phyloP scores from a whole-genome alignment of 2,888 invertebrate species.

The Drosophila anomalata region DNA sequence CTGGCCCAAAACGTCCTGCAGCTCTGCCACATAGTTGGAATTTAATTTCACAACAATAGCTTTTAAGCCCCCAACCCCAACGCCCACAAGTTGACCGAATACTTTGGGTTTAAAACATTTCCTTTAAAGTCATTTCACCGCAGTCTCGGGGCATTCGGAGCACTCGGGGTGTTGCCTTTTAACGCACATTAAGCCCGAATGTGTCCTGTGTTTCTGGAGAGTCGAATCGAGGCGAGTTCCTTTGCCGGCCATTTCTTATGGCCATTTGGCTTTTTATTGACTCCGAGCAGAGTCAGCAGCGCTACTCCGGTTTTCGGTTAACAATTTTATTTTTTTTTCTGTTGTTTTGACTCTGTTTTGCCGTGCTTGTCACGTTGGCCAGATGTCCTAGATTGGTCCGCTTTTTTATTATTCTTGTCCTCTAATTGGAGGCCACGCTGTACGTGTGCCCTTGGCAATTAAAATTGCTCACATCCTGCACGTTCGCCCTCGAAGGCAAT shows the following conservation, averaged over 20 bases:
- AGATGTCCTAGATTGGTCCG: slow-evolving; percentile 16
- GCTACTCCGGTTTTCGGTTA: slow-evolving; percentile 50
- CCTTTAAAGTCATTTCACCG: slow-evolving; percentile 65
- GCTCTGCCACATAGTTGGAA: slow-evolving; percentile 64
- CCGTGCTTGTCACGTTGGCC: slow-evolving; percentile 43
- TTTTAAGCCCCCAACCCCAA: slow-evolving; percentile 16
- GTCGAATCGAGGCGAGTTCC: slow-evolving; percentile 47
- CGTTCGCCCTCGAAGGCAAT: slow-evolving; percentile 72
- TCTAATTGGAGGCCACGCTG: slow-evolving; percentile 57
- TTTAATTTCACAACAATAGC: slow-evolving; percentile 76
- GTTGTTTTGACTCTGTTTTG: slow-evolving; percentile 6
- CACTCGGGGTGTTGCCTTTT: slow-evolving; percentile 54
- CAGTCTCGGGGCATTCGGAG: slow-evolving; percentile 4
- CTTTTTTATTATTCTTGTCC: slow-evolving; percentile 40
- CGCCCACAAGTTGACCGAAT: slow-evolving; percentile 59
- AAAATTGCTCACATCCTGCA: slow-evolving; percentile 73
- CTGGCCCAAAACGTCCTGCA: slow-evolving; percentile 25
- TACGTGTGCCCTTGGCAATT: slow-evolving; percentile 58
- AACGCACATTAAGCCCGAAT: slow-evolving; percentile 76
- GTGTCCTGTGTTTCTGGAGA: slow-evolving; percentile 54
- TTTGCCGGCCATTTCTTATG: slow-evolving; percentile 71
- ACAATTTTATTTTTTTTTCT: slow-evolving; percentile 8
- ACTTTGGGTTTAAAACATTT: slow-evolving; percentile 76
- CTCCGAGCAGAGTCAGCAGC: slow-evolving; percentile 38
- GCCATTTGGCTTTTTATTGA: slow-evolving; percentile 78